Evolutionary conservation across 2,888 invertebrate species (phyloP).

Genomic region (Syrista parreyssii): DNA sequence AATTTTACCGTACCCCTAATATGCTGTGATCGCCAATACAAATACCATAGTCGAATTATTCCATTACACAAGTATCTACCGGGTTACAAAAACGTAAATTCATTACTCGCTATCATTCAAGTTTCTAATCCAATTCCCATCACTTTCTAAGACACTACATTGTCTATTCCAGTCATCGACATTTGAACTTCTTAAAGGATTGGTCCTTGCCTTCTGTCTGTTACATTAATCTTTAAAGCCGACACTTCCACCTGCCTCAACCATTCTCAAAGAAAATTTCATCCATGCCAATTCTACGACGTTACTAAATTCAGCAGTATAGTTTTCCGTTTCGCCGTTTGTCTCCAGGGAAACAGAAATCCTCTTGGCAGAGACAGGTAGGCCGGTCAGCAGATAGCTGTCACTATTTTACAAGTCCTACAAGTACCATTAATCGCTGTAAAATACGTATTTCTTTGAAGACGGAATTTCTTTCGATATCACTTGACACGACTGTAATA

Average conservation of each 20-base stretch:
- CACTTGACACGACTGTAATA: neutral
- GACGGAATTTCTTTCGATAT: neutral
- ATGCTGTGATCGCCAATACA: neutral
- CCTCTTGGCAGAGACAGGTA: neutral
- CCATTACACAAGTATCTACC: neutral
- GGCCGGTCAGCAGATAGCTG: neutral
- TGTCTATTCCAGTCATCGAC: neutral
- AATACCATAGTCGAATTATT: neutral
- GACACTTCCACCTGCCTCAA: neutral
- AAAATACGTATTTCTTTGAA: neutral
- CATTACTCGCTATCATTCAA: neutral
- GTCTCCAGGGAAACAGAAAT: neutral
- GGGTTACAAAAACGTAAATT: neutral
- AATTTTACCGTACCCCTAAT: neutral
- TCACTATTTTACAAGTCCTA: neutral
- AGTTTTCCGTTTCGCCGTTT: neutral
- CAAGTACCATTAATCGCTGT: neutral
- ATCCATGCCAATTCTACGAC: neutral
- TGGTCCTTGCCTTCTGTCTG: neutral
- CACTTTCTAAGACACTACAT: neutral
- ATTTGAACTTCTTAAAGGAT: neutral
- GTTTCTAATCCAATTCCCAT: neutral
- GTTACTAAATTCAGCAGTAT: neutral
- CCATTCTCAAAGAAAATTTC: neutral
- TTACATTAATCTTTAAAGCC: neutral